Percentiles rank a stretch among this genome's conserved stretches.
These are phyloP conservation scores for Sinonovacula constricta DNA, from an alignment of 1,140 invertebrate species.

Conservation along the genomic window DNA sequence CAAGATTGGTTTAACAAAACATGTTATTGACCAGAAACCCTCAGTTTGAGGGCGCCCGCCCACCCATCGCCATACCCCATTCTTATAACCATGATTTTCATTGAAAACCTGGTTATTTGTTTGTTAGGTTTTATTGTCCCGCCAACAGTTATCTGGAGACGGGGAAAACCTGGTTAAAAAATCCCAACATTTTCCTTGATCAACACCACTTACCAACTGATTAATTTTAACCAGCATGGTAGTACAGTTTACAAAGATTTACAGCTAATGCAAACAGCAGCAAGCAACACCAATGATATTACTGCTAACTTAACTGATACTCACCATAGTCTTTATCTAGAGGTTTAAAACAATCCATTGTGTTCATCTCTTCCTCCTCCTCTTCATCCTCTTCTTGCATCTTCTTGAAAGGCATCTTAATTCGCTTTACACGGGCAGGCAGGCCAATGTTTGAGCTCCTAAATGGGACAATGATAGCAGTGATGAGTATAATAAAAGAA, in stretches of 20 bases:
- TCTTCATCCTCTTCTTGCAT: conserved; percentile 41
- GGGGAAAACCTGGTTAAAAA: neutral
- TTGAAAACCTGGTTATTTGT: too few species aligned
- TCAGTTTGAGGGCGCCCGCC: too few species aligned
- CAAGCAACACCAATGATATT: neutral
- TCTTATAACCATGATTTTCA: too few species aligned
- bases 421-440: conserved; percentile 52
- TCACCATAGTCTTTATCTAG: conserved; percentile 14
- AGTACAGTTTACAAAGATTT: neutral
- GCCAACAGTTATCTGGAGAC: neutral
- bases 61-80: too few species aligned
- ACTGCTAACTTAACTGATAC: too few species aligned
- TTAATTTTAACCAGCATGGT: neutral
- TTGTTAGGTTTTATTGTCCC: too few species aligned
- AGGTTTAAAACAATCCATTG: conserved; percentile 45
- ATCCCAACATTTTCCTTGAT: neutral
- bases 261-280: neutral
- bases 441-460: too few species aligned
- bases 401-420: conserved; percentile 49
- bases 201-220: neutral
- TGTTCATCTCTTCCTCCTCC: conserved; percentile 40
- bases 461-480: too few species aligned
- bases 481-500: too few species aligned
- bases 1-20: too few species aligned
- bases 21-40: too few species aligned